phyloP scores from a whole-genome alignment of 2,113 vertebrate genomes.

The Sterna hirundo region DNA sequence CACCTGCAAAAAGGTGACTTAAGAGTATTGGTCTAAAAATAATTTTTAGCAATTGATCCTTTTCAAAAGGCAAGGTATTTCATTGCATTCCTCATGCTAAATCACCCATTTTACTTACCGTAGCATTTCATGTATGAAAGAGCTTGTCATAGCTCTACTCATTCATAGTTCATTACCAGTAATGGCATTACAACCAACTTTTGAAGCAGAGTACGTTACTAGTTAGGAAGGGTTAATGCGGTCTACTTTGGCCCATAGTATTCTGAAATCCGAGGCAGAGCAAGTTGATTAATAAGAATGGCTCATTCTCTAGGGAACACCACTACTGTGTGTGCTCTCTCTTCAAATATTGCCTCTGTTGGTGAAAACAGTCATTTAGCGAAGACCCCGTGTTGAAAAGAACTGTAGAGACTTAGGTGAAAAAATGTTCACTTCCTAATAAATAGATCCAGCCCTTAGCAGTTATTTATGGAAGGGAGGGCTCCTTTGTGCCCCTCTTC shows the following conservation, averaged over 20 bases:
- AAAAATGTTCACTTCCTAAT: neutral
- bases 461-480: neutral
- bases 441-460: neutral
- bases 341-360: neutral
- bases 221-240: neutral
- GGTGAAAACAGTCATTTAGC: neutral
- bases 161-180: too few relatives aligned
- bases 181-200: neutral
- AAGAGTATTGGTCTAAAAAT: neutral
- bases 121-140: neutral
- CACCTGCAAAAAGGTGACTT: neutral
- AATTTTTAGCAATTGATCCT: neutral
- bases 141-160: neutral
- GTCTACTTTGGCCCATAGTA: neutral
- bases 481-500: neutral
- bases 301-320: neutral
- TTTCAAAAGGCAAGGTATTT: neutral
- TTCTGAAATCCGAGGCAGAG: neutral
- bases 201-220: accelerated
- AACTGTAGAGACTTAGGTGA: neutral
- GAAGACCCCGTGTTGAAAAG: neutral
- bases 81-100: neutral
- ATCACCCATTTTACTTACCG: neutral
- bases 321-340: accelerated
- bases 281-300: neutral